Conservation (phyloP, 2,888 invertebrate genomes). For the Drosophila subquinaria region DNA sequence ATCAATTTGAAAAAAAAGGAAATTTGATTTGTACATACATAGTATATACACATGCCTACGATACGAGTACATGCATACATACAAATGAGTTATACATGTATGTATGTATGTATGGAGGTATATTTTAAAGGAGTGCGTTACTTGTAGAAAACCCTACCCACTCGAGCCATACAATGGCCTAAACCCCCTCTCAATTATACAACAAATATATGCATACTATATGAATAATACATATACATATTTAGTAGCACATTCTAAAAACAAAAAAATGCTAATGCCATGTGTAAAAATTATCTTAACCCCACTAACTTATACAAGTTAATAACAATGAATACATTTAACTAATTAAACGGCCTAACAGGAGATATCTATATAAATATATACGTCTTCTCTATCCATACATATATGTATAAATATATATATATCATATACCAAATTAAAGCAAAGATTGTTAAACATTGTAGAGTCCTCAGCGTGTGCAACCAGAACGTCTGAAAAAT, state of each 20-base stretch:
- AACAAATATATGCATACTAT: conserved; percentile 16
- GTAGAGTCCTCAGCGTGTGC: conserved; percentile 24
- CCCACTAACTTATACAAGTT: not conserved
- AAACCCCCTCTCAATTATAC: conserved; percentile 13
- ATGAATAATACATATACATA: conserved; percentile 10
- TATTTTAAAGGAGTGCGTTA: conserved; percentile 16
- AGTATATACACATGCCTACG: conserved; percentile 10
- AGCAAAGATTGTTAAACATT: conserved; percentile 40
- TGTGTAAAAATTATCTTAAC: conserved; percentile 38
- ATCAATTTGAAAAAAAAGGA: conserved; percentile 26
- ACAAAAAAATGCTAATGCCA: conserved; percentile 14
- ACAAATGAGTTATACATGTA: not conserved
- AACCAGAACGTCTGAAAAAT: conserved; percentile 35
- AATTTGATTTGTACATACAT: conserved; percentile 47
- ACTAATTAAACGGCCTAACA: conserved; percentile 16
- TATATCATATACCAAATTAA: conserved; percentile 16
- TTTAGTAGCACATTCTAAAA: conserved; percentile 28
- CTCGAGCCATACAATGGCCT: conserved; percentile 37
- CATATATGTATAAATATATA: conserved; percentile 15
- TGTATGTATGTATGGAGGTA: not conserved
- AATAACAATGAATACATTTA: conserved; percentile 14
- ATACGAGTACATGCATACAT: not conserved
- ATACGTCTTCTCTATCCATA: conserved; percentile 24
- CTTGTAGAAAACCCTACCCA: conserved; percentile 20
- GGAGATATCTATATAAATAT: conserved; percentile 5